These are phyloP conservation scores for Macropus fuliginosus DNA, from an alignment of 2,797 vertebrate genomes.

Conservation along the genomic window DNA sequence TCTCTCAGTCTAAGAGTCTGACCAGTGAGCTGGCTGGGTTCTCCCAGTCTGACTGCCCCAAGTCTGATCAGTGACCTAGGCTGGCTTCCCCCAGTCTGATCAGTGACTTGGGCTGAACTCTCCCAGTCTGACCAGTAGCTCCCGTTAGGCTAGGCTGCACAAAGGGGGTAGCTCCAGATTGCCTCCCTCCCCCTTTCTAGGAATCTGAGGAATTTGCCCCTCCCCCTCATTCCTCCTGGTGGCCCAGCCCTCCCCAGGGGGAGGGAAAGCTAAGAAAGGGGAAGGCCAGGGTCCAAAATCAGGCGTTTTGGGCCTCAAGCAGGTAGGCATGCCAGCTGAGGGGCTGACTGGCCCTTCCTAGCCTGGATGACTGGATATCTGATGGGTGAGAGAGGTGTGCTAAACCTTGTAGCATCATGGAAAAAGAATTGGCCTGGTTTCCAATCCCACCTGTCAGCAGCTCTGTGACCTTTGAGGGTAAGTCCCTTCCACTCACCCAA, in stretches of 20 bases:
- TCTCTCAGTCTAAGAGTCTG: no score
- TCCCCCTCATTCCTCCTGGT: conserved; percentile 59
- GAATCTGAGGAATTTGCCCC: conserved; percentile 79
- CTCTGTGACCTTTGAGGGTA: not conserved
- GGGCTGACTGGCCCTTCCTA: not conserved
- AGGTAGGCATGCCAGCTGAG: not conserved
- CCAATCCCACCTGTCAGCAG: not conserved
- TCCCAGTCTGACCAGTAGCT: not conserved
- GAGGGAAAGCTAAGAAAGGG: conserved; percentile 30
- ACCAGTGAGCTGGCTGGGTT: no score
- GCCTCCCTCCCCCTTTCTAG: conserved; percentile 46
- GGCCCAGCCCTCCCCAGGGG: conserved; percentile 52
- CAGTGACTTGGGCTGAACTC: no score
- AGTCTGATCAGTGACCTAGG: no score
- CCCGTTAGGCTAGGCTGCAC: not conserved
- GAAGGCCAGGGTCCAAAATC: not conserved
- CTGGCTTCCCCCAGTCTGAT: no score
- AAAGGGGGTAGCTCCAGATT: not conserved
- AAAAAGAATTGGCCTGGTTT: not conserved
- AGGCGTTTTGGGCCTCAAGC: conserved; percentile 61
- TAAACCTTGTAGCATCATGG: not conserved
- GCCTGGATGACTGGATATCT: not conserved
- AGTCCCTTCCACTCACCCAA: not conserved
- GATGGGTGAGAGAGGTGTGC: not conserved
- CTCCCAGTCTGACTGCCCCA: no score